phyloP scores from a whole-genome alignment of 2,888 invertebrate species.

The Andrena praecox region DNA sequence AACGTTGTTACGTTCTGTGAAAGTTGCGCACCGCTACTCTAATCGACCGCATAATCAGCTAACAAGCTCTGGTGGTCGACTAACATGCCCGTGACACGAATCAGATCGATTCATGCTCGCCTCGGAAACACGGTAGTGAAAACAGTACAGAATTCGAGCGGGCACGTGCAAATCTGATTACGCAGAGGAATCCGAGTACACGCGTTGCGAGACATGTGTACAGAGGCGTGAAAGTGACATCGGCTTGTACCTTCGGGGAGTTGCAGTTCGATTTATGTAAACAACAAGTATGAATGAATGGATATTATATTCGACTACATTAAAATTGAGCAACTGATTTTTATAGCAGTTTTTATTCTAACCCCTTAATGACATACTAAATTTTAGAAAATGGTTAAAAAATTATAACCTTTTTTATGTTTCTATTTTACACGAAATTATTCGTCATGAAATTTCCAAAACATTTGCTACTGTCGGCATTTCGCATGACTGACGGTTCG shows the following conservation, averaged over 20 bases:
- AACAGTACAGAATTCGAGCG: slow-evolving; percentile 25
- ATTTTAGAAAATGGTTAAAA: too few species aligned
- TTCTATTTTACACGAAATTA: too few species aligned
- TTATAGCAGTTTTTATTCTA: neutral
- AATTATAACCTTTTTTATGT: too few species aligned
- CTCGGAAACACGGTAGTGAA: slow-evolving; percentile 34
- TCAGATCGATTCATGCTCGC: slow-evolving; percentile 34
- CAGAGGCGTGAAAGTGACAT: slow-evolving; percentile 39
- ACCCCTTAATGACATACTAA: too few species aligned
- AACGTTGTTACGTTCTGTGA: neutral
- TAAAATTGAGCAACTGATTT: neutral
- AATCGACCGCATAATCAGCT: slow-evolving; percentile 24
- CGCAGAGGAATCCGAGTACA: neutral
- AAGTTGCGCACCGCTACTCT: slow-evolving; percentile 18
- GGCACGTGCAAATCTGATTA: slow-evolving; percentile 28
- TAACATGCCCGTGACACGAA: slow-evolving; percentile 48
- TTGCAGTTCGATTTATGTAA: neutral
- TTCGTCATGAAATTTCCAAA: too few species aligned
- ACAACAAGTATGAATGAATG: neutral
- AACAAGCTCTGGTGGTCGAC: slow-evolving; percentile 16
- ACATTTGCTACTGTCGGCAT: too few species aligned
- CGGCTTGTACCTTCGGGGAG: neutral
- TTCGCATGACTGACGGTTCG: too few species aligned
- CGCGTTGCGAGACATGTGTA: slow-evolving; percentile 7
- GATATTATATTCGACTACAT: neutral